phyloP scores from a whole-genome alignment of 1,140 invertebrate genomes.

The Ctenoplectra terminalis region DNA sequence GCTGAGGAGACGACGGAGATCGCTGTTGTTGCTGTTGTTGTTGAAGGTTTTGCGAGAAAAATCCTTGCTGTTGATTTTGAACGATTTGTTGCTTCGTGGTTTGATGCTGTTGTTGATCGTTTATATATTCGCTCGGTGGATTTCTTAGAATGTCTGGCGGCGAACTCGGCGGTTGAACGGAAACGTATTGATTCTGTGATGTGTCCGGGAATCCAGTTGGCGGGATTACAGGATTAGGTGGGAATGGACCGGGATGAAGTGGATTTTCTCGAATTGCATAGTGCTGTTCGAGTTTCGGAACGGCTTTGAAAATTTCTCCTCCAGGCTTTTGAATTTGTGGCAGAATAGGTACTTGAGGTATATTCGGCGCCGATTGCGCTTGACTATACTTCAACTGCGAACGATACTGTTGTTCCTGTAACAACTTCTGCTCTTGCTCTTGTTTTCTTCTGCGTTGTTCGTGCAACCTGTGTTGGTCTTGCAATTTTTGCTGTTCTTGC shows the following conservation, averaged over 20 bases:
- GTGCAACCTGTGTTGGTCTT: slow-evolving; percentile 62
- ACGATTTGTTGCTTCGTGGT: slow-evolving; percentile 69
- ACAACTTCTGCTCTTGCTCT: slow-evolving; percentile 77
- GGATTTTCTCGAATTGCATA: slow-evolving; percentile 82
- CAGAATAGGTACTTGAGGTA: slow-evolving; percentile 71
- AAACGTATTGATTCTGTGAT: slow-evolving; percentile 61
- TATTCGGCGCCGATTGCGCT: slow-evolving; percentile 75
- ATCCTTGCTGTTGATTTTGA: slow-evolving; percentile 70
- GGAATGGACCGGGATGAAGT: slow-evolving; percentile 80
- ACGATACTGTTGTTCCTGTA: slow-evolving; percentile 82
- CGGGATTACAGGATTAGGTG: slow-evolving; percentile 69
- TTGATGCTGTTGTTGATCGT: slow-evolving; percentile 68
- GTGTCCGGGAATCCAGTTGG: slow-evolving; percentile 57
- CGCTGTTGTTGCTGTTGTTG: slow-evolving; percentile 40
- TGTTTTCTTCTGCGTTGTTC: slow-evolving; percentile 75
- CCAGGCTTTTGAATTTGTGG: slow-evolving; percentile 82
- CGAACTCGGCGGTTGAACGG: slow-evolving; percentile 70
- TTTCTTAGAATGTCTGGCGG: slow-evolving; percentile 41
- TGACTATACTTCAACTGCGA: slow-evolving; percentile 78
- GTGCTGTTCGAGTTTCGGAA: slow-evolving; percentile 90
- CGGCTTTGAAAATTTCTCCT: slow-evolving; percentile 88
- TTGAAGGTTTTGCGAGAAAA: slow-evolving; percentile 69
- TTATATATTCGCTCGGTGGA: slow-evolving; percentile 53
- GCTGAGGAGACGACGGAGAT: slow-evolving; percentile 23
- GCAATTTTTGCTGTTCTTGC: slow-evolving; percentile 66